Conservation (phyloP, 2,797 vertebrate species). For the Pangasius larnaudii region DNA sequence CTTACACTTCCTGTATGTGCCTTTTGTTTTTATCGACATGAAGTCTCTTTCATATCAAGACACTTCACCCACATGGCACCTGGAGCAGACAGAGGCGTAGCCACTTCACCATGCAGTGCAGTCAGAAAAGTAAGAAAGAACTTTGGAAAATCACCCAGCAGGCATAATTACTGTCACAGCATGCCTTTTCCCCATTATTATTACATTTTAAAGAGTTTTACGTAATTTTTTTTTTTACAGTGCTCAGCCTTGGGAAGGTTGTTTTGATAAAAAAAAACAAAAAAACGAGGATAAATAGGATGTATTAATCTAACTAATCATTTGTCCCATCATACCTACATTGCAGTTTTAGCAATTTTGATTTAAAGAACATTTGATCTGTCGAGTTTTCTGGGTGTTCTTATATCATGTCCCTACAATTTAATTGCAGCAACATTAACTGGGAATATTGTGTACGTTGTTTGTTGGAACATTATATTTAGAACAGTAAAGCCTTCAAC, state of each 20-base stretch:
- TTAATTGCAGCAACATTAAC: neutral
- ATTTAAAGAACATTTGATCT: neutral
- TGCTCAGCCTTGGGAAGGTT: neutral
- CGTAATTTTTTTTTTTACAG: neutral
- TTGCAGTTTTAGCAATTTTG: neutral
- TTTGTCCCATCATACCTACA: no score
- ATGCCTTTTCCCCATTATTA: constrained; percentile 8
- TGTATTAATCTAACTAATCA: neutral
- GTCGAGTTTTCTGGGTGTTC: neutral
- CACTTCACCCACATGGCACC: constrained; percentile 48
- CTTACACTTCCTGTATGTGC: constrained; percentile 39
- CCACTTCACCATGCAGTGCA: constrained; percentile 38
- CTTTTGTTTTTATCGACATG: constrained; percentile 54
- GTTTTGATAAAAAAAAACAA: neutral
- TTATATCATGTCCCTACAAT: neutral
- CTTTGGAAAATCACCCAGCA: constrained; percentile 27
- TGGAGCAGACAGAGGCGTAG: constrained; percentile 3
- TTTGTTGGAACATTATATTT: no score
- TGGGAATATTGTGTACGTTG: neutral
- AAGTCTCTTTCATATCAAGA: constrained; percentile 51
- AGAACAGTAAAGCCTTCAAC: neutral
- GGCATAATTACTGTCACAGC: constrained; percentile 44
- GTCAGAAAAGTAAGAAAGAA: constrained; percentile 17
- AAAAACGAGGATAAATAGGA: neutral
- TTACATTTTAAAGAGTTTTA: constrained; percentile 9